Conservation (phyloP, 1,140 invertebrate genomes). For the Ectropis grisescens region DNA sequence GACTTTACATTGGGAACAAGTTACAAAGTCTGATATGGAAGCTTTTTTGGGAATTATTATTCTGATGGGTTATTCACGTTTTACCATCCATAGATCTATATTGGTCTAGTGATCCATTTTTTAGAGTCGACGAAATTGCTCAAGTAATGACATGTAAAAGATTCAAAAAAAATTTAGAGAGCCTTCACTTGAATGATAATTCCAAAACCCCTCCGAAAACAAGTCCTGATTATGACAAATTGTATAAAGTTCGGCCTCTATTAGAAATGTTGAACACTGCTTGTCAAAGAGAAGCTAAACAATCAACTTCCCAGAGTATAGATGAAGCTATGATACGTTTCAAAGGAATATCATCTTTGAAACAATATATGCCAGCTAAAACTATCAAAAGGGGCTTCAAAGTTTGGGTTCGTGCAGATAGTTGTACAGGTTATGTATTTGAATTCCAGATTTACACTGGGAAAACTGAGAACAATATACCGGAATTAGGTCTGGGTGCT, state of each 20-base stretch:
- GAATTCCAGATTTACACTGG: neutral
- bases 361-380: constrained; percentile 17
- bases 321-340: constrained; percentile 29
- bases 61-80: too few species aligned
- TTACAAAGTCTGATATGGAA: too few species aligned
- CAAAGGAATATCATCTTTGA: constrained; percentile 14
- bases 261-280: constrained; percentile 10
- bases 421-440: constrained; percentile 1
- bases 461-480: neutral
- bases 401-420: neutral
- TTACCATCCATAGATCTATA: too few species aligned
- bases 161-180: constrained; percentile 10
- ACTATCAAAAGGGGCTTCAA: neutral
- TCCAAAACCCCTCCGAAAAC: constrained; percentile 4
- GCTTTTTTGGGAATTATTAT: too few species aligned
- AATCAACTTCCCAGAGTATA: constrained; percentile 12
- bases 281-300: constrained; percentile 4
- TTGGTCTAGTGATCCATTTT: too few species aligned
- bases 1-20: too few species aligned
- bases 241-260: constrained; percentile 13
- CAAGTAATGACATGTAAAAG: constrained; percentile 2
- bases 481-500: neutral
- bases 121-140: constrained; percentile 6
- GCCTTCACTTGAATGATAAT: constrained; percentile 11
- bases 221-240: constrained; percentile 4